Base-by-base conservation (phyloP, 2,888 invertebrate genomes). In the Parascotia fuliginaria region DNA sequence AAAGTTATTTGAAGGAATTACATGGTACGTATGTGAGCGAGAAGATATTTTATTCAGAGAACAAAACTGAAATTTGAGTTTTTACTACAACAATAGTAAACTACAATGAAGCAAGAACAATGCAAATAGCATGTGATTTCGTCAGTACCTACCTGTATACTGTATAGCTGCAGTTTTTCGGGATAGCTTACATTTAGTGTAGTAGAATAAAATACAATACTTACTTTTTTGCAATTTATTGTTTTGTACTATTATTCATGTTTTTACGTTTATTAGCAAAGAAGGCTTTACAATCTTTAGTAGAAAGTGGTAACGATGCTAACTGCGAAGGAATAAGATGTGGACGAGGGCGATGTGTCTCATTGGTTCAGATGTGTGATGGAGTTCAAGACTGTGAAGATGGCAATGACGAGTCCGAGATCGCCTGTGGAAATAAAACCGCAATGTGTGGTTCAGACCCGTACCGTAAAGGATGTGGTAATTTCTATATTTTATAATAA, bases 371-470 rank as follows among this genome's bases (percentile, higher is more conserved):
- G 51, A 81, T 95, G 9, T 97, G 96, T 75, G 93, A 97, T 75
- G 95, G 95, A 0, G 87, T 94, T 32, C 85, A 81, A 0, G 93
- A 96, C 67, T 97, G 97, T 65, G 93, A 94, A 45, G 94, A 95
- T 70, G 94, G 93, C 9, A 92, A 87, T 29, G 97, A 97, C 70
- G 97, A 97, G 79, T 75, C 85, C 2, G 68, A 76, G 12, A 67
- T 71, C 12, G 77, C 91, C 0, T 95, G 95, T 67, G 49, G 74
- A 9, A 78, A 75, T 37, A 89, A 90, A 60, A 61, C 71, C 2
- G 28, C 43, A 9, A 54, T 82, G 22, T 91, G 91, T 52, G 41
- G 55, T 1, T 47, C 56, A 0, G 81, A 89, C 46, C 86, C 87
- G 0, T 79, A 81, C 58, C 71, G 78, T 47, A 69, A 63, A 53